These are phyloP conservation scores for Tryphoninae sp. DNA, from an alignment of 2,888 invertebrate genomes.

Conservation along the genomic window DNA sequence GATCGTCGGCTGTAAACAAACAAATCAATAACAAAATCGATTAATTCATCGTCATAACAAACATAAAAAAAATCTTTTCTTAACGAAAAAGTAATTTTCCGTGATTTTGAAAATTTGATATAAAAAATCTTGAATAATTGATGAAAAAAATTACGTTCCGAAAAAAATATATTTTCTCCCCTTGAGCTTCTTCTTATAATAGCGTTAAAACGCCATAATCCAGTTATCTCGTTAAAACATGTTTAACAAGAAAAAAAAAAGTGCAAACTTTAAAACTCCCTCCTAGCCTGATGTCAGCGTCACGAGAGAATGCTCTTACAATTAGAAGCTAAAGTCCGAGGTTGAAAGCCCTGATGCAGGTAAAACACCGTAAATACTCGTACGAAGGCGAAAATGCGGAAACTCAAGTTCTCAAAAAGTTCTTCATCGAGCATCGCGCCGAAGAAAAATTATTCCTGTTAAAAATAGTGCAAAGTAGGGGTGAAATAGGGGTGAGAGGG, in stretches of 20 bases:
- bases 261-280: conserved; percentile 50
- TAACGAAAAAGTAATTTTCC: background rate
- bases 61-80: background rate
- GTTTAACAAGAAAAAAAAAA: conserved; percentile 19
- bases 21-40: conserved; percentile 56
- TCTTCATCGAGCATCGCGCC: conserved; percentile 43
- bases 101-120: background rate
- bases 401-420: conserved; percentile 63
- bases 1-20: conserved; percentile 84
- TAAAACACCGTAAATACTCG: conserved; percentile 44
- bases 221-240: background rate
- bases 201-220: conserved; percentile 42
- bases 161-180: conserved; percentile 14
- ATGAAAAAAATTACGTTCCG: conserved; percentile 1
- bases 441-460: conserved; percentile 53
- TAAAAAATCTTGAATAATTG: background rate
- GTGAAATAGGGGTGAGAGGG: conserved; percentile 33
- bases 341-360: background rate
- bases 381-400: conserved; percentile 32
- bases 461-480: conserved; percentile 54
- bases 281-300: conserved; percentile 29
- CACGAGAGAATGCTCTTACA: conserved; percentile 26
- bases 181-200: background rate
- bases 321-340: background rate
- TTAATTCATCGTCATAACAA: background rate